Evolutionary conservation across 2,113 vertebrate genomes (phyloP), one percentile per base, ranked within the genome.

Genomic region (Cephalopholis sonnerati): DNA sequence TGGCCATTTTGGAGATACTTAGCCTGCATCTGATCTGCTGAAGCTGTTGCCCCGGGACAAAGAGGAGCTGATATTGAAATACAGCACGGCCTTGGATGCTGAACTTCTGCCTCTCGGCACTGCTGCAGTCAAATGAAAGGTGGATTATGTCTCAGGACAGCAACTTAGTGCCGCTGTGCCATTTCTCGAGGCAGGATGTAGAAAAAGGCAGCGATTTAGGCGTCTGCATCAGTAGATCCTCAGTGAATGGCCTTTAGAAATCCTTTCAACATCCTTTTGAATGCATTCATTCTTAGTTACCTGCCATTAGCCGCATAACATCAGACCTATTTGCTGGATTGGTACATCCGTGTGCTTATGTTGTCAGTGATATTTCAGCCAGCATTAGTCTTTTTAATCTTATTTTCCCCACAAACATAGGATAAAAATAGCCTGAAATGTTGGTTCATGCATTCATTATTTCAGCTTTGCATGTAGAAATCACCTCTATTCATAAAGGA

Each of bases 111-210:
- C 66, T 69, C 74, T 61, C 12, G n/a, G 67, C 64, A 51, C 39
- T 24, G 57, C 32, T 66, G 64, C 73, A 61, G 62, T 79, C 61
- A 59, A 81, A 63, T 79, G 57, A 83, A 69, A 87, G 44, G 46
- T 64, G 12, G 58, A 66, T 81, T 81, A 81, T 81, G 57, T 81
- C 58, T 83, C 77, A 53, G 62, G 58, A 51, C 71, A 79, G 78
- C 68, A 67, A 44, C 59, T 16, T 32, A 67, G 70, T 62, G 54
- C 44, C 4, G 13, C 68, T 75, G 29, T 72, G 74, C 16, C 57
- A 81, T 87, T 83, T 83, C 82, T 83, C 16, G 22, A 55, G 70
- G 79, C 65, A 73, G 20, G 24, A 22, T 70, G 9, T 16, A 12
- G 16, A 59, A 77, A 81, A 78, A 87, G 64, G 53, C 27, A 81